Evolutionary conservation across 2,113 vertebrate species (phyloP), one percentile per base, ranked within the genome.

Genomic region (Tiliqua scincoides): DNA sequence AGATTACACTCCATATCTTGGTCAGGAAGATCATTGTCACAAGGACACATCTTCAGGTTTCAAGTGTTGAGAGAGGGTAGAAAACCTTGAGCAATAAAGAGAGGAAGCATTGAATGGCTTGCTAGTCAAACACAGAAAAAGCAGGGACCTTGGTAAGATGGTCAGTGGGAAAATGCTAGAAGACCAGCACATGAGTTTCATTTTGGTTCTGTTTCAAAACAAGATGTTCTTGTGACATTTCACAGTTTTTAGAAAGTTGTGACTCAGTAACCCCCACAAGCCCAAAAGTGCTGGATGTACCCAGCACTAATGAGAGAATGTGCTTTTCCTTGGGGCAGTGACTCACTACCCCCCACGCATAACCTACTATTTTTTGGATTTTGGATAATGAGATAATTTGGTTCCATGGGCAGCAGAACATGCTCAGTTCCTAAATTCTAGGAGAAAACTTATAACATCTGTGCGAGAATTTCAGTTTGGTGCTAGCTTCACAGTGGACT

Each of bases 241-340:
- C 6, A 20, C 75, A 43, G 32, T 85, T 89, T 88, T 15, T 63
- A 40, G 75, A 91, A 3, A 70, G 80, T 61, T 65, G 11, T 52
- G 77, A 74, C 83, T 82, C n/a, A 32, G 21, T 82, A 59, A 0
- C 8, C n/a, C 65, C 80, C 52, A 83, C 74, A 67, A 89, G 67
- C 70, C 57, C 67, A 0, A 48, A 43, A 65, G 72, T 79, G 27
- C 73, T 83, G n/a, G 27, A 37, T 79, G 40, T 67, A 32, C n/a
- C 14, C 67, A 1, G 1, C 35, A 20, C 54, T 1, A 71, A 70
- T 37, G 17, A 70, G 32, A 35, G 32, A 30, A 37, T 23, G 12
- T 8, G n/a, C 30, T 52, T n/a, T 35, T 32, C 0, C 0, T 52
- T 43, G 78, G 59, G 75, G 25, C 17, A 20, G 68, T 52, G 83